Evolutionary conservation across 2,888 invertebrate genomes (phyloP), one percentile per base, ranked within the genome.

Genomic region (Leistus spinibarbis): DNA sequence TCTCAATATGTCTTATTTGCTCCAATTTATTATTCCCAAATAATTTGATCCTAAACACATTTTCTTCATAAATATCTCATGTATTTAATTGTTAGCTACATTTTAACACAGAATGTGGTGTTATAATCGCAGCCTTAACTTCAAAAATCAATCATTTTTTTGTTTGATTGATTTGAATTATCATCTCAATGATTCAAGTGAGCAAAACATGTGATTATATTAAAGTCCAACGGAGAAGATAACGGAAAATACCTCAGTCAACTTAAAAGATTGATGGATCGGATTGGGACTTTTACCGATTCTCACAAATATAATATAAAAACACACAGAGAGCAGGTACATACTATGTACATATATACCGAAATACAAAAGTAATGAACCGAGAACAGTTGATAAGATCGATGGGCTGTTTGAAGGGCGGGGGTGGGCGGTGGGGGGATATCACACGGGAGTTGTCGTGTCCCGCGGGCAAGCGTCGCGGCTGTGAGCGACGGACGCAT

Each of bases 331-430:
- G 16, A 19, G n/a, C 10, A 22, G 60, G n/a, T 17, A 20, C 22
- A 60, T 54, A 3, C n/a, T 13, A 20, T 19, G 60, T n/a, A n/a
- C n/a, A n/a, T n/a, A 16, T 60, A 22, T 22, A 60, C 20, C 57
- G 66, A 72, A 64, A 56, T 65, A 64, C 56, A 16, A 56, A 65
- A 54, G 72, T 72, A 72, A 72, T 72, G 72, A 72, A 72, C 53
- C 72, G 65, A 67, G 67, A 73, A 73, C 67, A 73, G 73, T 67
- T 73, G 67, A 73, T 73, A 73, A 73, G 73, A 73, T 73, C 73
- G 73, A 73, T 73, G 54, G 73, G 67, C 54, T 73, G 67, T 73
- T 53, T 24, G 53, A 60, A 20, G 60, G 19, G 60, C 3, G 10
- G 5, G 17, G 60, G 60, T 13, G 60, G 19, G 10, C 7, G 17